Base-by-base conservation (phyloP, 2,113 vertebrate genomes). In the Clinocottus analis region DNA sequence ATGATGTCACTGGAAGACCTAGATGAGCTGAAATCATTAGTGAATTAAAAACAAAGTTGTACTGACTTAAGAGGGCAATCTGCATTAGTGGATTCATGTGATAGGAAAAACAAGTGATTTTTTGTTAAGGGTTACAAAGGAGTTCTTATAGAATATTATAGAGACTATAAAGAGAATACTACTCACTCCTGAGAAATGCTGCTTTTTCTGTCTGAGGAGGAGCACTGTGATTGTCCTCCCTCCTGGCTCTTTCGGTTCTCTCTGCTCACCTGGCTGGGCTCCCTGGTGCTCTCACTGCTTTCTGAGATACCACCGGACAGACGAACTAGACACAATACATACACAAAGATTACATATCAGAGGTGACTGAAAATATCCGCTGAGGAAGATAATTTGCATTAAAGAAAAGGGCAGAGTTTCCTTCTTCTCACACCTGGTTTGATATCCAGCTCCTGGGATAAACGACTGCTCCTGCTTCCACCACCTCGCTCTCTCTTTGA, bases 391-490 rank as follows among this genome's bases (percentile, higher is more conserved):
- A 8, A 41, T 25, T 8, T 4, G 19, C 23, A 5, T 19, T n/a
- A n/a, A 13, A 45, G 11, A n/a, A 19, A 29, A 31, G 17, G 29
- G 13, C 61, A 13, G 27, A 25, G 33, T 56, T 23, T 56, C n/a
- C 43, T 65, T 23, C 23, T 55, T 19, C 56, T 25, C 59, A 23
- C 10, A 95, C 95, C 94, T 89, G 93, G 93, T 76, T 91, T 92
- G 51, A 89, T 31, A 35, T 95, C 94, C 25, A 93, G 80, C 2
- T 93, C 94, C 51, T 84, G 85, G 2, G 84, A 83, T 8, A 67
- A 75, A 27, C 56, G 16, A 35, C 77, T 73, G 37, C 76, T 83
- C 56, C 66, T 63, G 37, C 80, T 81, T 8, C 67, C 77, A 11
- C 59, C 1, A 3, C 59, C 43, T 55, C 29, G 70, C 39, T 76